These are phyloP conservation scores for Cantharis rustica DNA, from an alignment of 2,888 invertebrate genomes.

Conservation along the genomic window DNA sequence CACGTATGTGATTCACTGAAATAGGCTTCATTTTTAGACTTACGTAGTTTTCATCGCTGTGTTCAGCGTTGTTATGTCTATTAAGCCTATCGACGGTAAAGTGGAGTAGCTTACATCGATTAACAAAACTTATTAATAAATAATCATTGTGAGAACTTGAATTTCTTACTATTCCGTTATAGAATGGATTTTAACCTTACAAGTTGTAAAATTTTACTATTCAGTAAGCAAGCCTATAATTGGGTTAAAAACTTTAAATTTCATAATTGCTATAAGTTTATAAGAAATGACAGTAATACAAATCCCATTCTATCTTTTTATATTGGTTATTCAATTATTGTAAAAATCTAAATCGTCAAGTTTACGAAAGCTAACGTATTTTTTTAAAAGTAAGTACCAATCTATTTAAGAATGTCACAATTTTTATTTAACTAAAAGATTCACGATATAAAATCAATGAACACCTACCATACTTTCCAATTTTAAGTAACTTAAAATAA, in stretches of 20 bases:
- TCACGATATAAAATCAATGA: no score
- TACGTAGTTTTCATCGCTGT: neutral
- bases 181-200: neutral
- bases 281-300: no score
- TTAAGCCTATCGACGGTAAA: neutral
- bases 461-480: no score
- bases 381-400: no score
- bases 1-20: neutral
- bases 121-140: conserved; percentile 17
- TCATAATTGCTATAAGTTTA: neutral
- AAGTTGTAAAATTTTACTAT: neutral
- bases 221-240: neutral
- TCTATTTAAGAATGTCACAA: no score
- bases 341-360: no score
- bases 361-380: no score
- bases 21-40: neutral
- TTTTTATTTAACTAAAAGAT: no score
- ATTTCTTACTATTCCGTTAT: neutral
- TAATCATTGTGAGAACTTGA: conserved; percentile 25
- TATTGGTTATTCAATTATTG: no score
- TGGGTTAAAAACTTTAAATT: neutral
- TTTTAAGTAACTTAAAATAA: no score
- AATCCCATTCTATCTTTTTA: no score
- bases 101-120: conserved; percentile 18
- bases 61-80: neutral